Evolutionary conservation across 2,888 invertebrate species (phyloP).

Genomic region (Lepidochitona cinerea): DNA sequence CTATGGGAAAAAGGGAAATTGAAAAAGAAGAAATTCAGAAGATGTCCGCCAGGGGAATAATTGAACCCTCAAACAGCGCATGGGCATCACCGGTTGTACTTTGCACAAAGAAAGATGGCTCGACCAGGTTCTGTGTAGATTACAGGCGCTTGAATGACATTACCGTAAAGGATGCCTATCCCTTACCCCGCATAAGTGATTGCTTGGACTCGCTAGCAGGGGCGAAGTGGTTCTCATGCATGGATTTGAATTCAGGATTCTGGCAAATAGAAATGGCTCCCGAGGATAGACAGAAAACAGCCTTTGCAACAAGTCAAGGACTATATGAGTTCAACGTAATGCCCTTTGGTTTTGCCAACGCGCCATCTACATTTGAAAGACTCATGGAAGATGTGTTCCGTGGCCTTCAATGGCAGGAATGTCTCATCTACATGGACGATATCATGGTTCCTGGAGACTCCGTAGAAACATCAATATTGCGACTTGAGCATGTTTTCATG

Average conservation of each 20-base stretch:
- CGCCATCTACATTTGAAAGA: too few relatives aligned
- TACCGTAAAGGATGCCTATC: not conserved
- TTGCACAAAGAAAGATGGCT: conserved; percentile 1
- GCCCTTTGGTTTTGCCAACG: too few relatives aligned
- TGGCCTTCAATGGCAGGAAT: too few relatives aligned
- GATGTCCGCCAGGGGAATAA: not conserved
- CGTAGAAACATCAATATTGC: too few relatives aligned
- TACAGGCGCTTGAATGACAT: not conserved
- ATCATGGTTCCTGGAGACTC: too few relatives aligned
- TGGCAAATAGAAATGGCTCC: not conserved
- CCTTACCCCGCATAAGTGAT: not conserved
- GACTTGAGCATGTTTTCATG: too few relatives aligned
- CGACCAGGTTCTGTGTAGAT: not conserved
- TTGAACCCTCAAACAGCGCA: not conserved
- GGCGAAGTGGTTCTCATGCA: not conserved
- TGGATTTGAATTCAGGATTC: conserved; percentile 7
- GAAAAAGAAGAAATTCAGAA: not conserved
- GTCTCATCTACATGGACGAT: too few relatives aligned
- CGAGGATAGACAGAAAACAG: not conserved
- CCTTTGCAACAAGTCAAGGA: not conserved
- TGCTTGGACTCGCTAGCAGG: not conserved
- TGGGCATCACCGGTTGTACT: not conserved
- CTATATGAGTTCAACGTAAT: not conserved
- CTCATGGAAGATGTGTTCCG: too few relatives aligned
- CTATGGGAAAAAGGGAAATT: not conserved